Evolutionary conservation across 2,888 invertebrate species (phyloP).

Genomic region (Xylocampa areola): DNA sequence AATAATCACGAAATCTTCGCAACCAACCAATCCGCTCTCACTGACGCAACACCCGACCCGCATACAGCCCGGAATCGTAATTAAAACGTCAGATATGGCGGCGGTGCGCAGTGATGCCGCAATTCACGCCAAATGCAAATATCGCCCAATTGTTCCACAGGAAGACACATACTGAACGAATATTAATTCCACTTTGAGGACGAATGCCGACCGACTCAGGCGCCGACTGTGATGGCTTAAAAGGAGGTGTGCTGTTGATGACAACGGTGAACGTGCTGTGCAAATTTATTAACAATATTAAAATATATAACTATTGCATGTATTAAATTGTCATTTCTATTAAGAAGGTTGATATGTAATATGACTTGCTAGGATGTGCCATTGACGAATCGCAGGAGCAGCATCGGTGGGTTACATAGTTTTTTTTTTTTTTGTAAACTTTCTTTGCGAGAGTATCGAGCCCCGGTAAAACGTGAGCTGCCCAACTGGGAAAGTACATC

Average conservation of each 20-base stretch:
- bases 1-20: background rate
- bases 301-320: background rate
- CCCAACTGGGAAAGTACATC: too few species aligned
- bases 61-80: conserved; percentile 79
- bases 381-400: too few species aligned
- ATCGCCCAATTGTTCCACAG: conserved; percentile 66
- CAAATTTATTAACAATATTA: background rate
- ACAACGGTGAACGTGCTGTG: conserved; percentile 36
- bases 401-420: too few species aligned
- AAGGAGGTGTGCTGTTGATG: conserved; percentile 39
- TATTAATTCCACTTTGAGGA: conserved; percentile 52
- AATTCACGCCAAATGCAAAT: conserved; percentile 77
- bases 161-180: conserved; percentile 60
- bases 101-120: conserved; percentile 62
- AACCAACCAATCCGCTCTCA: conserved; percentile 37
- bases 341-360: too few species aligned
- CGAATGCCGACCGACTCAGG: conserved; percentile 25
- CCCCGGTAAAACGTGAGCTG: too few species aligned
- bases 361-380: too few species aligned
- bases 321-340: too few species aligned
- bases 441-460: too few species aligned
- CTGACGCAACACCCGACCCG: conserved; percentile 56
- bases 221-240: conserved; percentile 17
- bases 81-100: conserved; percentile 86
- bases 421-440: too few species aligned